Base-by-base conservation (phyloP, 2,797 vertebrate species). In the Intellagama lesueurii region DNA sequence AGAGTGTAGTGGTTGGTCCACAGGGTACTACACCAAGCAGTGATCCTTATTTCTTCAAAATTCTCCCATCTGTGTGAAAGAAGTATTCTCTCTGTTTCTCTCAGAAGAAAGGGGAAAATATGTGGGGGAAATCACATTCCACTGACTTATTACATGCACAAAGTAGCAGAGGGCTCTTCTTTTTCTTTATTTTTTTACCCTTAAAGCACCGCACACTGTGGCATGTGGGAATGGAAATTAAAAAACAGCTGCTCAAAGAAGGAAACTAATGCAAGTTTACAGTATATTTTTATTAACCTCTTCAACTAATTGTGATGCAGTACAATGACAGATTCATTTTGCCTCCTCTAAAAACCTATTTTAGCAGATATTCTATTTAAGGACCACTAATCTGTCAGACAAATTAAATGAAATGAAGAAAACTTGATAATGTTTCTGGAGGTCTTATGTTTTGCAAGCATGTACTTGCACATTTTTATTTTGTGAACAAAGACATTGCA, bases 301-400 rank as follows among this genome's bases (percentile, higher is more conserved):
- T 5, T 78, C 86, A 73, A 44, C 26, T 40, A 66, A 52, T 52
- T 75, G 64, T 49, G 85, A 86, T 75, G 68, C 77, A 66, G 30
- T 2, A 35, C 60, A 68, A 49, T 7, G 22, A 49, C 14, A 30
- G 8, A 30, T 77, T 56, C 9, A 44, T 82, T 82, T 76, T 86
- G 44, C 32, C 3, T 78, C 47, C 77, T 87, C n/a, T 17, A 82
- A 90, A 80, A 89, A 44, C 30, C 44, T 75, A 35, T 81, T 89
- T 82, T 52, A 86, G 52, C 40, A 44, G 24, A 56, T 81, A 30
- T 86, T 68, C 24, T 52, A 76, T n/a, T 49, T 69, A 64, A 56
- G 32, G 32, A n/a, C 44, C 77, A 9, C 17, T 79, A 60, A 82
- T 66, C 35, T 75, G 52, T 70, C 17, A 85, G 28, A 40, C 14